These are phyloP conservation scores for Ceriagrion tenellum DNA, from an alignment of 2,888 invertebrate genomes.

Conservation along the genomic window DNA sequence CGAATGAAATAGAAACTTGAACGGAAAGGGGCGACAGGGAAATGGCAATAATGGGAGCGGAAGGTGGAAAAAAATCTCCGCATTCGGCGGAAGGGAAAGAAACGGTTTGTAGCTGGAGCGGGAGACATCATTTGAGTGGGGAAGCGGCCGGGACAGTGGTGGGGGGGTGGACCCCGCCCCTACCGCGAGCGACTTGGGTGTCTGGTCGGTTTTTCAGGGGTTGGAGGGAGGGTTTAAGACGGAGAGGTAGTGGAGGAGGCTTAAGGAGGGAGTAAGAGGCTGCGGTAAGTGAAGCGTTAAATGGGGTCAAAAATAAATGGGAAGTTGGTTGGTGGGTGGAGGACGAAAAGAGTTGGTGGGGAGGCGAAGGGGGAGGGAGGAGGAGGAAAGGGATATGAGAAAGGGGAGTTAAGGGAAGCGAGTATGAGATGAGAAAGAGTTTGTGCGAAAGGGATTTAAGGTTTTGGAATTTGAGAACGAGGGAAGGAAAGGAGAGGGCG, in stretches of 20 bases:
- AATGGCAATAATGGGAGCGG: constrained; percentile 6
- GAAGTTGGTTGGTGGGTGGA: background rate
- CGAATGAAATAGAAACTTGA: too few species aligned
- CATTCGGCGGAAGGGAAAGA: background rate
- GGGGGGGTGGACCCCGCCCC: too few species aligned
- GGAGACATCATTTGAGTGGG: background rate
- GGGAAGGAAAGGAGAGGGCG: too few species aligned
- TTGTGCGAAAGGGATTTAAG: background rate
- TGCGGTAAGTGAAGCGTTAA: constrained; percentile 50
- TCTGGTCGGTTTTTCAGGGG: too few species aligned
- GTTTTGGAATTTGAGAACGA: too few species aligned
- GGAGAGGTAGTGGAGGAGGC: background rate
- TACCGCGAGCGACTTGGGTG: too few species aligned
- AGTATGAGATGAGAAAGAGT: constrained; percentile 2
- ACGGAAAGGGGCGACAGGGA: background rate
- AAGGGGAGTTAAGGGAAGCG: background rate
- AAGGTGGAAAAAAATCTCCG: background rate
- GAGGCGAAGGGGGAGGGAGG: too few species aligned
- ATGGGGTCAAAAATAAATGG: constrained; percentile 64
- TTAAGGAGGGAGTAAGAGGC: constrained; percentile 47
- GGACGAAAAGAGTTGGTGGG: too few species aligned
- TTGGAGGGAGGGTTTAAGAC: background rate
- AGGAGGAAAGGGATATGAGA: background rate
- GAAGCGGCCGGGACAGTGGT: too few species aligned
- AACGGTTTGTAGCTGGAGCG: background rate